A percentile compares a stretch with the other conserved stretches of the same genome.
Evolutionary conservation across 2,888 invertebrate species (phyloP).

Genomic region (Pseudococcus jackbeardsleyi): DNA sequence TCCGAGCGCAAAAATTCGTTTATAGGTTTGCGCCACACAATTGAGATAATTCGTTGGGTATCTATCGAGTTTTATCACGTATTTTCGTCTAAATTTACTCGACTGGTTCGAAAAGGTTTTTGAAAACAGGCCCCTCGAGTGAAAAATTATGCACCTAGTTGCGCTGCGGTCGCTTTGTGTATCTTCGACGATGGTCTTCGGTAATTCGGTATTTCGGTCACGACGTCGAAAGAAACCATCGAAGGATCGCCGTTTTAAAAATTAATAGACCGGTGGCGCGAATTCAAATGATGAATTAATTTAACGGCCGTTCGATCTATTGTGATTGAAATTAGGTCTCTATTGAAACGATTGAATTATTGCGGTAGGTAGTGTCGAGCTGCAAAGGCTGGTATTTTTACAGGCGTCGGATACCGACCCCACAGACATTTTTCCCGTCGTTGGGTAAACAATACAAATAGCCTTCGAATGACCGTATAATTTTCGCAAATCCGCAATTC

Average conservation of each 20-base stretch:
- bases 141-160: not conserved
- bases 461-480: not conserved
- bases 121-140: not conserved
- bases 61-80: not conserved
- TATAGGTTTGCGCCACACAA: not conserved
- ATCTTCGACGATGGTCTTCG: not conserved
- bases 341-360: not conserved
- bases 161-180: not conserved
- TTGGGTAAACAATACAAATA: not conserved
- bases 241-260: not conserved
- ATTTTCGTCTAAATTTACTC: conserved; percentile 7
- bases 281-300: conserved; percentile 28
- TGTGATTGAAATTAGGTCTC: conserved; percentile 2
- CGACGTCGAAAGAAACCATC: not conserved
- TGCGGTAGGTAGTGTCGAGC: not conserved
- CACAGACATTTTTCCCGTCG: not conserved
- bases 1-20: not conserved
- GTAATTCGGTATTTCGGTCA: not conserved
- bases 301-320: not conserved
- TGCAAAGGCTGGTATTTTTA: not conserved
- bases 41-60: not conserved
- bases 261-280: not conserved
- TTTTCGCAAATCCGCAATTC: too few relatives aligned
- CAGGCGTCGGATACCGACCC: not conserved
- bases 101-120: not conserved